A percentile compares a stretch with the other conserved stretches of the same genome.
These are phyloP conservation scores for Grallaria varia DNA, from an alignment of 2,113 vertebrate genomes.

Conservation along the genomic window DNA sequence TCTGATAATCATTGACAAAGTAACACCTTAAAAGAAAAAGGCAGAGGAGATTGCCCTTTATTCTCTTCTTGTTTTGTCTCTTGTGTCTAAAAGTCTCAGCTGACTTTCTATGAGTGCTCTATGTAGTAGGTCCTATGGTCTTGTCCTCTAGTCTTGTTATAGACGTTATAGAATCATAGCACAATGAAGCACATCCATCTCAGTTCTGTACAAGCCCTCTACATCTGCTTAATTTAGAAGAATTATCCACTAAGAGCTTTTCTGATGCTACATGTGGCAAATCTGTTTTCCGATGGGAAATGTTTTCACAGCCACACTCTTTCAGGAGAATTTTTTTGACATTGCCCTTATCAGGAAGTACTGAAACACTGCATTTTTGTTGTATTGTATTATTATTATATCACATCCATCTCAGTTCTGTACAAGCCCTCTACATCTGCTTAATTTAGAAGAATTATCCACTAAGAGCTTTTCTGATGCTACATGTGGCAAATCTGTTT, in stretches of 20 bases:
- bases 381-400: too few relatives aligned
- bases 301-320: not conserved
- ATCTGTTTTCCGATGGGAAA: not conserved
- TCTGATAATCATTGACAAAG: not conserved
- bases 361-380: not conserved
- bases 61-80: not conserved
- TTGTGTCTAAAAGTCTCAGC: not conserved
- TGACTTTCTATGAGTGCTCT: not conserved
- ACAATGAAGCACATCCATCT: not conserved
- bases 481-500: not conserved
- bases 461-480: not conserved
- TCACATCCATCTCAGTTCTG: not conserved
- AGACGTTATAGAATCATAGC: not conserved
- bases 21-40: not conserved
- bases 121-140: not conserved
- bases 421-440: not conserved
- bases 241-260: not conserved
- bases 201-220: not conserved
- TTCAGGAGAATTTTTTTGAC: not conserved
- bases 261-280: not conserved
- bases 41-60: not conserved
- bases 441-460: not conserved
- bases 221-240: not conserved
- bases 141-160: not conserved
- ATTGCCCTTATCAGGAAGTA: not conserved